phyloP scores from a whole-genome alignment of 2,797 vertebrate genomes.

The Gastrophryne carolinensis region DNA sequence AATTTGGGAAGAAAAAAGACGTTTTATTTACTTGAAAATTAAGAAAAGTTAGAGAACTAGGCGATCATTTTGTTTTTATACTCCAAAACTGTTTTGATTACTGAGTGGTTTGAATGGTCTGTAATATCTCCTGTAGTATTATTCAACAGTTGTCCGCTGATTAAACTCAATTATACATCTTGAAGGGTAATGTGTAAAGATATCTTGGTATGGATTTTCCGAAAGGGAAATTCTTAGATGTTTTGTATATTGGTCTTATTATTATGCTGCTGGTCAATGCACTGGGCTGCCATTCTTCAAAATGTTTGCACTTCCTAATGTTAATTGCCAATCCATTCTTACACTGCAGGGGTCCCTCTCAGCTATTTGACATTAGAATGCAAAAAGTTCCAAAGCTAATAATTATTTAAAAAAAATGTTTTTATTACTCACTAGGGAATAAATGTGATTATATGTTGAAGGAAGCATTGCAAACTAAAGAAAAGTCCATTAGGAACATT shows the following conservation, averaged over 20 bases:
- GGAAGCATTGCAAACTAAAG: slow-evolving; percentile 59
- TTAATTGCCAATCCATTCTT: slow-evolving; percentile 66
- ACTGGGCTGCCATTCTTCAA: slow-evolving; percentile 1
- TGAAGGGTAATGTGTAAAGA: slow-evolving; percentile 42
- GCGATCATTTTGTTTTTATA: neutral
- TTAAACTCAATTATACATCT: slow-evolving; percentile 34
- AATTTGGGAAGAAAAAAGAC: neutral
- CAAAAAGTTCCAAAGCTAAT: slow-evolving; percentile 58
- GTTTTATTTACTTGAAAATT: neutral
- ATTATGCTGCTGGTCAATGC: slow-evolving; percentile 12
- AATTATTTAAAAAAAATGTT: slow-evolving; percentile 60
- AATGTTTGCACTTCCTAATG: slow-evolving; percentile 41
- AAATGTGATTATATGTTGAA: slow-evolving; percentile 56
- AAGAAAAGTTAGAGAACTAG: neutral
- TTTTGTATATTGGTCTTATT: slow-evolving; percentile 37
- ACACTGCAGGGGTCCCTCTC: slow-evolving; percentile 57
- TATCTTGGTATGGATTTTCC: slow-evolving; percentile 22
- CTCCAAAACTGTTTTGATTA: neutral
- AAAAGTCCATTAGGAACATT: slow-evolving; percentile 56
- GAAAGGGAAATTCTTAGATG: slow-evolving; percentile 27
- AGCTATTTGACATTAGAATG: slow-evolving; percentile 59
- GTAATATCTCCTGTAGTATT: slow-evolving; percentile 40
- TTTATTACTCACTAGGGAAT: slow-evolving; percentile 61
- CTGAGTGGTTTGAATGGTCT: neutral
- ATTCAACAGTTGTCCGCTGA: slow-evolving; percentile 31